Percentiles rank a stretch among this genome's conserved stretches.
These are phyloP conservation scores for Cheirogaleus major DNA, from an alignment of 2,797 vertebrate genomes.

Conservation along the genomic window DNA sequence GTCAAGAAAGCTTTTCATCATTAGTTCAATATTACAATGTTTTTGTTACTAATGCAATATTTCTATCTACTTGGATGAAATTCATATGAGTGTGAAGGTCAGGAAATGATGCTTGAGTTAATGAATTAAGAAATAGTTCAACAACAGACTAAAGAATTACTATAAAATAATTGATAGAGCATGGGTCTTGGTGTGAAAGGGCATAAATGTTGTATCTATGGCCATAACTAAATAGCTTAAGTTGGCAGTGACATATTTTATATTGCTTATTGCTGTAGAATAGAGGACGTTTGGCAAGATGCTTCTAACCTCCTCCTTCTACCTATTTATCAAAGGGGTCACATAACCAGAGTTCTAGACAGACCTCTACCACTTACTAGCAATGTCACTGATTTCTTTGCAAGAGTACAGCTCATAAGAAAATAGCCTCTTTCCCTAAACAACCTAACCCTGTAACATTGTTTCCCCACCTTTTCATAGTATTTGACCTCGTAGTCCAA, in stretches of 20 bases:
- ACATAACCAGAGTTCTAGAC: background rate
- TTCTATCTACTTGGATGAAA: background rate
- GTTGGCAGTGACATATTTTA: background rate
- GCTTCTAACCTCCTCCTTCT: background rate
- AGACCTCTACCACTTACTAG: background rate
- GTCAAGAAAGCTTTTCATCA: background rate
- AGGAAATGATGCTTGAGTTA: background rate
- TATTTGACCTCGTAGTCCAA: constrained; percentile 99
- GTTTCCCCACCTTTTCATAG: constrained; percentile 96
- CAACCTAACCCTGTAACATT: background rate
- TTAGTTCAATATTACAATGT: background rate
- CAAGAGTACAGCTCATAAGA: background rate
- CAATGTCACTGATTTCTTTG: background rate
- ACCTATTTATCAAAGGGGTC: background rate
- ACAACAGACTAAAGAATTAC: background rate
- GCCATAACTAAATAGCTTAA: background rate
- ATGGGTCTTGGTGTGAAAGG: background rate
- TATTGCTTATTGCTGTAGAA: background rate
- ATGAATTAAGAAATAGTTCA: background rate
- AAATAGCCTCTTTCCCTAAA: background rate
- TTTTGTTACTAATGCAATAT: background rate
- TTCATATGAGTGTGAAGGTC: background rate
- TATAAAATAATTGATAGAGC: background rate
- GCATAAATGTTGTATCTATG: background rate
- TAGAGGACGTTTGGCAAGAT: background rate